Evolutionary conservation across 1,140 invertebrate species (phyloP), one percentile per base, ranked within the genome.

Genomic region (Bombus waltoni): DNA sequence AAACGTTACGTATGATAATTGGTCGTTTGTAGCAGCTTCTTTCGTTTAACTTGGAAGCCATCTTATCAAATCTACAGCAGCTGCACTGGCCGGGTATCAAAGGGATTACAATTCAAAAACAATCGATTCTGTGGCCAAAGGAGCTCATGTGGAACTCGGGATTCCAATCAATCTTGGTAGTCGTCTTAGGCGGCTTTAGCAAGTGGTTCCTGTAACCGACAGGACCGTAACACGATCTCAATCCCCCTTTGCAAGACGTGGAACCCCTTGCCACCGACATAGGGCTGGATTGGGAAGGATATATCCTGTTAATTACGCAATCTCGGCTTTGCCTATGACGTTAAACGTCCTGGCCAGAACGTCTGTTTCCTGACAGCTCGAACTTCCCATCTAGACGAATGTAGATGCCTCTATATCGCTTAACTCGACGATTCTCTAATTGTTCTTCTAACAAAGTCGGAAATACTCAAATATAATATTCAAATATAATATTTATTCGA

Each of bases 291-390:
- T 59, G 62, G 82, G 71, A 72, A 80, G 78, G 70, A 81, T 85
- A 85, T 85, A 87, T 85, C 76, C 83, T 86, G 83, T 88, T 88
- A 85, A 88, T 86, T 86, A 81, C 87, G 74, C 84, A 66, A 86
- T 88, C 81, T 77, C 85, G 81, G 70, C 83, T 83, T 85, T 89
- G 88, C 82, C 89, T 87, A 89, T 89, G 90, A 91, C 90, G 84
- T 89, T 85, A 88, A 81, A 91, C 86, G 88, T 89, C 85, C 85
- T 79, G 74, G 66, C 88, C 87, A 88, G 85, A 62, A 83, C 68
- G 81, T 84, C 81, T 70, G 79, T 84, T 85, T 80, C 77, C 47
- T 88, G 70, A 79, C 83, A 83, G 68, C 84, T 84, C 68, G 78
- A 76, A 75, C 75, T 84, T 78, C 85, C 79, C 81, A 40, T 44